Conservation (phyloP, 2,797 vertebrate species). For the Eupleurogrammus muticus region DNA sequence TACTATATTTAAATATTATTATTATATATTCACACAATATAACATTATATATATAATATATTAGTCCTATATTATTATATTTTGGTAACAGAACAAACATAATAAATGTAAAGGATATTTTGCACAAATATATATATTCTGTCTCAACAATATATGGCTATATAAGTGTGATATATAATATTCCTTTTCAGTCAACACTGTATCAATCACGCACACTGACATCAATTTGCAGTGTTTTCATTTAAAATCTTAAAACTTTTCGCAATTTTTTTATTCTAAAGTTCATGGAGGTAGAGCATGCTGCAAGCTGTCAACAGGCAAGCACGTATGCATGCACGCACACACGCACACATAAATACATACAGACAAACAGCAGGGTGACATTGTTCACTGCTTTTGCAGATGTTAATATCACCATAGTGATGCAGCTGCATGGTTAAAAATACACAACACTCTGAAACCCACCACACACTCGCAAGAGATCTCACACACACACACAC, state of each 20-base stretch:
- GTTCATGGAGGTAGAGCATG: not conserved
- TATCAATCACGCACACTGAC: no score
- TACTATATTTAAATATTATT: no score
- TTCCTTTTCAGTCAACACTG: not conserved
- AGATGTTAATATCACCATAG: slow-evolving; percentile 31
- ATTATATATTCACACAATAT: no score
- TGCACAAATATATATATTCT: no score
- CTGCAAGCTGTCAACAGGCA: not conserved
- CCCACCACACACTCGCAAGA: not conserved
- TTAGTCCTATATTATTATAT: no score
- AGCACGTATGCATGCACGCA: not conserved
- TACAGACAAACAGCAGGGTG: slow-evolving; percentile 11
- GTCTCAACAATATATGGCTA: not conserved
- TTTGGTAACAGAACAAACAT: no score
- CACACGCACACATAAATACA: slow-evolving; percentile 13
- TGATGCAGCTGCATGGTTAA: slow-evolving; percentile 26
- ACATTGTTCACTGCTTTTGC: slow-evolving; percentile 14
- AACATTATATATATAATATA: no score
- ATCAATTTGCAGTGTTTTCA: no score
- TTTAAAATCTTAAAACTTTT: not conserved
- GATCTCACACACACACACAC: slow-evolving; percentile 11
- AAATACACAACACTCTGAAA: not conserved
- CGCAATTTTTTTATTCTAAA: not conserved
- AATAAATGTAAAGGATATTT: no score
- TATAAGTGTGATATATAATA: no score